Base-by-base conservation (phyloP, 1,140 invertebrate species). In the Aporrectodea caliginosa region DNA sequence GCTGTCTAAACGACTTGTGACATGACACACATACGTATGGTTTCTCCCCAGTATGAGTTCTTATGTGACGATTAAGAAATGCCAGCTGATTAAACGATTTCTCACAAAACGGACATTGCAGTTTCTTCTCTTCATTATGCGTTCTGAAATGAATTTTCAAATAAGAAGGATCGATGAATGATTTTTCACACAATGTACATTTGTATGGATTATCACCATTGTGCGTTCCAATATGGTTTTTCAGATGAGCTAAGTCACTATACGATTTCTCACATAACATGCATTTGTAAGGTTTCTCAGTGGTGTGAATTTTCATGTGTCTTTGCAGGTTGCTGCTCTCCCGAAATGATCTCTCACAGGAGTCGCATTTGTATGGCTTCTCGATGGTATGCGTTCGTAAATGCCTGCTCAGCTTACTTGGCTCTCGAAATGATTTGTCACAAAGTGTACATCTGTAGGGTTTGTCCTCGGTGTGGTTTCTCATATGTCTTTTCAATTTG, bases 291-390 rank as follows among this genome's bases (percentile, higher is more conserved):
- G 80, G 78, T 35, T 82, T 84, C n/a, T 79, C 75, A 1, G 83
- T 83, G 22, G 83, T 81, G 75, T 85, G 84, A 0, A 81, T 81
- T 31, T 82, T 80, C 27, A 77, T 78, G 75, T 85, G 84, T 14
- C 81, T 75, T 14, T 78, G n/a, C 22, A 84, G 69, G 27, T 84
- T 83, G 29, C 73, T 76, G 2, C 70, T 16, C 34, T 83, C 78
- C 27, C 35, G 72, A 73, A 83, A 84, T 35, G 72, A 73, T 70
- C 83, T 84, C 0, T 81, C 81, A 77, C 84, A 85, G 30, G 73
- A 72, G 16, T 27, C 27, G 77, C 84, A 85, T 22, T 72, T 32
- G 70, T 84, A 80, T 16, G 83, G 83, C 68, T 78, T 69, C 33
- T 81, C 77, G 33, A 81, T 80, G 14, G 84, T 81, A 75, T 84